These are phyloP conservation scores for Saguinus imperator DNA, from an alignment of 2,113 vertebrate species.

Conservation along the genomic window DNA sequence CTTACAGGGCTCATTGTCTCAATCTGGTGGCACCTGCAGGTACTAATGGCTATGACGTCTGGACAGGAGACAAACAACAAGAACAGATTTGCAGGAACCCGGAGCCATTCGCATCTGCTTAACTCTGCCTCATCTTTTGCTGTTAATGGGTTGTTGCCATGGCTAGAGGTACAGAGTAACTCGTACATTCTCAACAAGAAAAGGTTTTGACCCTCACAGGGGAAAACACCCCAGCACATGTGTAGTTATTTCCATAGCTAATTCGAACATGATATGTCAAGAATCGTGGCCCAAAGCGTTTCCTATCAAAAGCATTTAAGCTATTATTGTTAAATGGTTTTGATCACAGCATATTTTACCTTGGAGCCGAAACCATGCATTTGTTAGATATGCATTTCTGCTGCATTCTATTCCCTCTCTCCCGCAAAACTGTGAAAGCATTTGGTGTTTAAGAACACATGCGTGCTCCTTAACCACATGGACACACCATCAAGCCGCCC, in stretches of 20 bases:
- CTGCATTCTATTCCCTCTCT: not conserved
- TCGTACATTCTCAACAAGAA: rapidly evolving
- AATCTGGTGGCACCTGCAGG: not conserved
- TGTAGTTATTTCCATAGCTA: not conserved
- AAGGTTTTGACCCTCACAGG: not conserved
- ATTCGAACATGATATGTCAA: not conserved
- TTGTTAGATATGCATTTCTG: not conserved
- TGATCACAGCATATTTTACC: not conserved
- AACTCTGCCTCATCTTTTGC: not conserved
- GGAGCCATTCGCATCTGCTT: not conserved
- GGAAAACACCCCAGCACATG: not conserved
- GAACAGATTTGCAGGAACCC: not conserved
- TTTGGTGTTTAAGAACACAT: not conserved
- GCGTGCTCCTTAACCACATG: not conserved
- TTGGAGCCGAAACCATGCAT: not conserved
- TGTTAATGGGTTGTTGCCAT: not conserved
- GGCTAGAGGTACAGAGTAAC: not conserved
- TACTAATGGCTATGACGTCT: not conserved
- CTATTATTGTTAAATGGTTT: not conserved
- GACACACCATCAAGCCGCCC: rapidly evolving
- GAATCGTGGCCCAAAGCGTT: not conserved
- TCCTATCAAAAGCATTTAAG: not conserved
- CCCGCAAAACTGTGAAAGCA: not conserved
- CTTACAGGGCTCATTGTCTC: not conserved
- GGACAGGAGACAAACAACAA: not conserved